Conservation (phyloP, 2,113 vertebrate genomes). For the Phalacrocorax carbo region DNA sequence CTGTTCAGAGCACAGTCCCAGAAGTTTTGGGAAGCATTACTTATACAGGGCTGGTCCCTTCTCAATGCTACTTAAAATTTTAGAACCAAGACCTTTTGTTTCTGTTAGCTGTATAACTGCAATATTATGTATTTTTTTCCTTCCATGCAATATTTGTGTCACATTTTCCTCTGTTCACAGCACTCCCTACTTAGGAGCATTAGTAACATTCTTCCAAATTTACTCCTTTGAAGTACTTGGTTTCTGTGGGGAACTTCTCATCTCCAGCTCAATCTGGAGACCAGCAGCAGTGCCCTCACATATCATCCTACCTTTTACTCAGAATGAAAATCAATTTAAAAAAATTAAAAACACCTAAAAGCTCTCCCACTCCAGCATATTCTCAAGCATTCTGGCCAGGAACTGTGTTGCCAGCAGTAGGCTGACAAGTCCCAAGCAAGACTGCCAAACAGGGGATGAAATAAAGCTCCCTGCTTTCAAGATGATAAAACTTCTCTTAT, state of each 20-base stretch:
- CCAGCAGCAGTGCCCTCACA: neutral
- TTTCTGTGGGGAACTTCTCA: neutral
- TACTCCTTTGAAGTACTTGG: neutral
- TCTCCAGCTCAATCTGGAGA: neutral
- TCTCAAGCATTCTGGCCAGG: neutral
- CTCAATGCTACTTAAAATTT: neutral
- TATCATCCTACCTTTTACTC: neutral
- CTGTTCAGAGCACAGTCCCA: neutral
- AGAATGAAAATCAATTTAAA: neutral
- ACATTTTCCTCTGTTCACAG: neutral
- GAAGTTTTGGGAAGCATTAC: neutral
- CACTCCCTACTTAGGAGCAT: neutral
- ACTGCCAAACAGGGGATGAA: neutral
- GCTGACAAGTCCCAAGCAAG: neutral
- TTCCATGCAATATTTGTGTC: neutral
- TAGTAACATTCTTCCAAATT: neutral
- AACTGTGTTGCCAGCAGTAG: accelerated
- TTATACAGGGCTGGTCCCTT: neutral
- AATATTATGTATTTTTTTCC: neutral
- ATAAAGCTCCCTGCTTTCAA: neutral
- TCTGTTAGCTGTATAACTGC: neutral
- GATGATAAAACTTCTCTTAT: neutral
- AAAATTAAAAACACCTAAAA: neutral
- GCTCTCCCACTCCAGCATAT: neutral
- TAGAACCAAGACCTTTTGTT: accelerated